phyloP scores from a whole-genome alignment of 2,888 invertebrate genomes.

The Orchestes rusci region DNA sequence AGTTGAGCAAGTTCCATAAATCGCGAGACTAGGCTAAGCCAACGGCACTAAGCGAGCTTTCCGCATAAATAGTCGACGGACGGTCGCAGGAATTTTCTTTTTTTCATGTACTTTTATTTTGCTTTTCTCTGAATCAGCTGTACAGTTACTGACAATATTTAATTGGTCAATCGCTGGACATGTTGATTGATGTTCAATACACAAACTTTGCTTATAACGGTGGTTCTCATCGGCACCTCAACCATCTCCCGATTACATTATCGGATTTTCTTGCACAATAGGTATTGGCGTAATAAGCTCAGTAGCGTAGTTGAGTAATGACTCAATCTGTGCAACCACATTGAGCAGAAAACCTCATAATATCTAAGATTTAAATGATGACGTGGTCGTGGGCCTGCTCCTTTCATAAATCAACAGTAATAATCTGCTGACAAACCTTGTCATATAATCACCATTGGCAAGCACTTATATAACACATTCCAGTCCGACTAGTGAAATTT shows the following conservation, averaged over 20 bases:
- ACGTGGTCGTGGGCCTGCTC: too few relatives aligned
- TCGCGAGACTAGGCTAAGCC: constrained; percentile 33
- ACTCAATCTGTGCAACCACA: too few relatives aligned
- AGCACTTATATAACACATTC: too few relatives aligned
- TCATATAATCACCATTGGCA: too few relatives aligned
- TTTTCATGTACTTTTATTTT: constrained; percentile 4
- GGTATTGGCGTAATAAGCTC: constrained; percentile 37
- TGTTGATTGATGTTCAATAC: too few relatives aligned
- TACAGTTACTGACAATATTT: constrained; percentile 1
- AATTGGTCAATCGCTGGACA: constrained; percentile 1
- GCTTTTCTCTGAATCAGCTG: constrained; percentile 7
- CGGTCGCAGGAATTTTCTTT: constrained; percentile 8
- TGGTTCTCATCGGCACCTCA: constrained; percentile 37
- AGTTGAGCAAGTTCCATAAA: constrained; percentile 32
- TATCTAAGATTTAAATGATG: too few relatives aligned
- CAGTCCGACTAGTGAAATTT: too few relatives aligned
- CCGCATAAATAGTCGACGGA: constrained; percentile 15
- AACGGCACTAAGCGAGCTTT: constrained; percentile 16
- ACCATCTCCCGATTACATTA: constrained; percentile 41
- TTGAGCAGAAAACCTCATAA: too few relatives aligned
- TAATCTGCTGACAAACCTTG: too few relatives aligned
- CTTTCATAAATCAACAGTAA: too few relatives aligned
- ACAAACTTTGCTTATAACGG: constrained; percentile 39
- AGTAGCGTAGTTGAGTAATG: too few relatives aligned
- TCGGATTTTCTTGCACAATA: constrained; percentile 40